Percentiles rank a stretch among this genome's conserved stretches.
Evolutionary conservation across 2,797 vertebrate species (phyloP).

Genomic region (Premnoplex brunnescens): DNA sequence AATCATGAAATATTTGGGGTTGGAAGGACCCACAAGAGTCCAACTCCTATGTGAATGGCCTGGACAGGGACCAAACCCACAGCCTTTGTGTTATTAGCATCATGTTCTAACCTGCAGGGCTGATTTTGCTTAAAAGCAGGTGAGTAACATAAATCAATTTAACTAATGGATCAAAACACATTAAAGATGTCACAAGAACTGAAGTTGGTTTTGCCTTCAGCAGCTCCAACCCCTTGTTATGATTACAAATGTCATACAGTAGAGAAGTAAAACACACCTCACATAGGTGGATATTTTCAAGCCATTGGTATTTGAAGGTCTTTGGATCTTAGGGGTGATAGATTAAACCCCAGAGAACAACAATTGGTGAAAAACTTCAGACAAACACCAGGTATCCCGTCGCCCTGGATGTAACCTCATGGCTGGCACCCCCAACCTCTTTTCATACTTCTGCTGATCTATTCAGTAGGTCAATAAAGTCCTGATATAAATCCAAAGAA

Average conservation of each 20-base stretch:
- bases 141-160: neutral
- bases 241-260: neutral
- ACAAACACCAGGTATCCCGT: neutral
- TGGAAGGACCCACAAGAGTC: neutral
- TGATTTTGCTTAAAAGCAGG: constrained; percentile 5
- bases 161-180: constrained; percentile 34
- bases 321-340: neutral
- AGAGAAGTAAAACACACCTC: constrained; percentile 12
- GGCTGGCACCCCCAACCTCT: neutral
- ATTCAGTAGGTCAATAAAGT: neutral
- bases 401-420: neutral
- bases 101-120: neutral
- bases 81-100: neutral
- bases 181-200: constrained; percentile 2
- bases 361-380: neutral
- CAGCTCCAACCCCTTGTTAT: neutral
- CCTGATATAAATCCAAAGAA: neutral
- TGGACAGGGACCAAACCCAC: neutral
- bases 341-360: neutral
- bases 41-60: neutral
- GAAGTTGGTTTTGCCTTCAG: constrained; percentile 6
- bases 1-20: neutral
- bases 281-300: neutral
- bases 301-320: constrained; percentile 10
- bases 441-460: neutral